These are phyloP conservation scores for Procambarus virginalis DNA, from an alignment of 1,140 invertebrate species.

Conservation along the genomic window DNA sequence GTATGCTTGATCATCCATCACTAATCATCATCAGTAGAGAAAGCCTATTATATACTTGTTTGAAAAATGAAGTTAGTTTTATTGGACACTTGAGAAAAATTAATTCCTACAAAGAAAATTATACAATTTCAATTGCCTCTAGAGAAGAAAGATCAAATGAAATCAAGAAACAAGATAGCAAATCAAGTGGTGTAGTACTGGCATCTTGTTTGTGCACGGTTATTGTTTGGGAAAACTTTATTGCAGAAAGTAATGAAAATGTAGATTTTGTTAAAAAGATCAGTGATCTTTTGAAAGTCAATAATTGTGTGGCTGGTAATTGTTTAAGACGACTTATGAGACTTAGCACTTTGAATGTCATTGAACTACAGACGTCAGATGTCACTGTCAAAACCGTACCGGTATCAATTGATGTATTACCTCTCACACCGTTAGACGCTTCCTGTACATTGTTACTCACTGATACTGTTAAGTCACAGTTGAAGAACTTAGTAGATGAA, in stretches of 20 bases:
- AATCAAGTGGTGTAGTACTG: background rate
- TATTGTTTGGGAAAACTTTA: slow-evolving; percentile 60
- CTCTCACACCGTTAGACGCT: background rate
- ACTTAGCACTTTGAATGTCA: slow-evolving; percentile 9
- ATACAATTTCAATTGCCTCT: background rate
- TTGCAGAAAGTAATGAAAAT: background rate
- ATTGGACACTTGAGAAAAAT: slow-evolving; percentile 25
- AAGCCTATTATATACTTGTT: slow-evolving; percentile 15
- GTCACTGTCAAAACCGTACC: background rate
- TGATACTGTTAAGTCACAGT: background rate
- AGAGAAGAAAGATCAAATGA: slow-evolving; percentile 44
- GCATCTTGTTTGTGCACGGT: slow-evolving; percentile 20
- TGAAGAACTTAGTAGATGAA: slow-evolving; percentile 35
- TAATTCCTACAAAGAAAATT: slow-evolving; percentile 37
- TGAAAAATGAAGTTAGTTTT: slow-evolving; percentile 28
- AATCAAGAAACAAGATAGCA: slow-evolving; percentile 14
- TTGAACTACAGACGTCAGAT: slow-evolving; percentile 35
- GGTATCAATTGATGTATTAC: slow-evolving; percentile 26
- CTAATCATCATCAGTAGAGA: slow-evolving; percentile 40
- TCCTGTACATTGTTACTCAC: background rate
- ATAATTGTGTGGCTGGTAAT: slow-evolving; percentile 37
- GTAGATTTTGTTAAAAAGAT: background rate
- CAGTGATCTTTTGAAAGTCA: slow-evolving; percentile 4
- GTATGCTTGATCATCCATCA: slow-evolving; percentile 42
- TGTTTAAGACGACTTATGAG: slow-evolving; percentile 37